A percentile compares a stretch with the other conserved stretches of the same genome.
Conservation (phyloP, 1,140 invertebrate genomes). For the Drosophila punjabiensis region DNA sequence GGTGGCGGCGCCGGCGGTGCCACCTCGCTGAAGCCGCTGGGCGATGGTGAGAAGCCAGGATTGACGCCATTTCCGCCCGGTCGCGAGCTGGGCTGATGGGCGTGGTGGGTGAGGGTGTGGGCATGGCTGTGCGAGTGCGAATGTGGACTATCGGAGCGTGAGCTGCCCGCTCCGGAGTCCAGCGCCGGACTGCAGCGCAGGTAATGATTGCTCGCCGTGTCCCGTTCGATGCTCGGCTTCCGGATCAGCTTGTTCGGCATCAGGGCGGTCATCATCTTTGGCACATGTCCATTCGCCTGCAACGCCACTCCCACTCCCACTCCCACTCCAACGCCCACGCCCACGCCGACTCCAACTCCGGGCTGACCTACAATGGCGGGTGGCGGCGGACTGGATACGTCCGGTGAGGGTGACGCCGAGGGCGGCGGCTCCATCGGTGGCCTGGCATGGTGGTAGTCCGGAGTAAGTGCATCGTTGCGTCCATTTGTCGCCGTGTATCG, state of each 20-base stretch:
- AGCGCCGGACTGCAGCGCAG: conserved; percentile 92
- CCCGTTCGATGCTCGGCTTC: conserved; percentile 94
- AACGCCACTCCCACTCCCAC: conserved; percentile 39
- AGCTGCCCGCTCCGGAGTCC: conserved; percentile 94
- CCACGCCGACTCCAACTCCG: conserved; percentile 35
- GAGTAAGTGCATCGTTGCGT: conserved; percentile 70
- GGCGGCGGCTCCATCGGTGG: conserved; percentile 72
- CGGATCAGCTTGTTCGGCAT: conserved; percentile 92
- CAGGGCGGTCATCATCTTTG: conserved; percentile 85
- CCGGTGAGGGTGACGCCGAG: conserved; percentile 67
- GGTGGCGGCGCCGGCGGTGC: conserved; percentile 91
- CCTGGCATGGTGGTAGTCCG: conserved; percentile 79
- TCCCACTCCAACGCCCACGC: too few species aligned
- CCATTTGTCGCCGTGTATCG: conserved; percentile 80
- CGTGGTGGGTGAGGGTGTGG: conserved; percentile 66
- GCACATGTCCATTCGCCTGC: conserved; percentile 72
- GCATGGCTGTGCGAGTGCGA: conserved; percentile 85
- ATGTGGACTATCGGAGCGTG: conserved; percentile 94
- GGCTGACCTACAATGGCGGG: conserved; percentile 50
- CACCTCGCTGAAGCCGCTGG: conserved; percentile 88
- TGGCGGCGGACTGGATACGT: conserved; percentile 54
- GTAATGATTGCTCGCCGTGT: conserved; percentile 88
- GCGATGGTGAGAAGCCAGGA: conserved; percentile 89
- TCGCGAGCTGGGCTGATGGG: conserved; percentile 29
- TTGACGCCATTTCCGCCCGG: conserved; percentile 85